Base-by-base conservation (phyloP, 2,797 vertebrate species). In the Micropoecilia bifurca region DNA sequence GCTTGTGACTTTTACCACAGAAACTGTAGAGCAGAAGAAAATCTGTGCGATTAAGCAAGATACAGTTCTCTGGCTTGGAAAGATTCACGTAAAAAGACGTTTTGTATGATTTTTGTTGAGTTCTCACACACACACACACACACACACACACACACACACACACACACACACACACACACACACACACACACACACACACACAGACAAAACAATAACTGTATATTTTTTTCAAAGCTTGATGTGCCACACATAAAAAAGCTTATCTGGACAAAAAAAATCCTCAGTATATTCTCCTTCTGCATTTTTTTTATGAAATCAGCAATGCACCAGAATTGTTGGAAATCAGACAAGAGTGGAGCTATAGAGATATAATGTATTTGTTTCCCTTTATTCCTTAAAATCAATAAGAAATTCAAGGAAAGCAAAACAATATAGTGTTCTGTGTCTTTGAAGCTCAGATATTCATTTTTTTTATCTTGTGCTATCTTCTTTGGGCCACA, bases 381-480 rank as follows among this genome's bases (percentile, higher is more conserved):
- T 25, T 39, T 71, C 16, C 22, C 28, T 39, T 66, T 39, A 14
- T 28, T 8, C 79, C 6, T 9, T 69, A 59, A 30, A 73, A 55
- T 75, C 71, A 71, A 69, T 73, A 77, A 79, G 20, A 74, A 71
- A 57, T 12, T 71, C 33, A 59, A 74, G 6, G 30, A 66, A 45
- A 74, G 66, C 1, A 30, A 74, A 74, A 30, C 45, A 77, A 66
- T 73, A 41, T 73, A 6, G 74, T 74, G 41, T 36, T 77, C 55
- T 77, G 16, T 80, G 41, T 73, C 68, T 47, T 63, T 25, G 45
- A 30, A 72, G 46, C 73, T 14, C 66, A 69, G n/a, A 41, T 53
- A 63, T 45, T 53, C 0, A n/a, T 10, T 78, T 85, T 10, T 86
- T 10, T 78, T 59, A 63, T 89, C 30, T 79, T 45, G 25, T 79